Evolutionary conservation across 2,888 invertebrate genomes (phyloP), one percentile per base, ranked within the genome.

Genomic region (Philonicus albiceps): DNA sequence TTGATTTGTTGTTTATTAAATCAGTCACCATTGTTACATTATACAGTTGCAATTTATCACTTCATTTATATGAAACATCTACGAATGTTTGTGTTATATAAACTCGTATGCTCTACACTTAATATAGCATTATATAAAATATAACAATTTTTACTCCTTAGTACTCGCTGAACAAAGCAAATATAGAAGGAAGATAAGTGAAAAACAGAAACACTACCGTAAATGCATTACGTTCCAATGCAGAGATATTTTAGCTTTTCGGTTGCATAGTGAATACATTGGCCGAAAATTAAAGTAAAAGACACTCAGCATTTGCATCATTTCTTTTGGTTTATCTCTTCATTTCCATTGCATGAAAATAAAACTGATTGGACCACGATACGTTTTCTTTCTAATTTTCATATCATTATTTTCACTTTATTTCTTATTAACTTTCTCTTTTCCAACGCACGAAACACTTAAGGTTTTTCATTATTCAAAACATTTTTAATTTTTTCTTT

Each of bases 41-140:
- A 73, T 84, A 73, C 73, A 84, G 84, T 84, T 84, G 84, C 84
- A 84, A 55, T 73, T 83, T 84, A 84, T 84, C 84, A 84, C 84
- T 84, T 84, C 73, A 73, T 84, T 78, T 84, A 43, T 73, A 84
- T 84, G 84, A 84, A 84, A 73, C 84, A 84, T 84, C 73, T 43
- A 84, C 73, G 84, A 73, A 84, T 84, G 73, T 84, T 74, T 84
- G 49, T 73, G 72, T 22, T 84, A 84, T 64, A 64, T 73, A 84
- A 84, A 73, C 84, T 84, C 73, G 37, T 84, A 84, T 30, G 84
- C 84, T 83, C 43, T 84, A 84, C 55, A 43, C 72, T 83, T 31
- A 53, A 83, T 84, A 81, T 81, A 81, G 81, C 81, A 81, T 84
- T 73, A 84, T 84, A 84, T 84, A 84, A 84, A 84, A 84, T 84